Evolutionary conservation across 2,888 invertebrate genomes (phyloP).

Genomic region (Stomorhina lunata): DNA sequence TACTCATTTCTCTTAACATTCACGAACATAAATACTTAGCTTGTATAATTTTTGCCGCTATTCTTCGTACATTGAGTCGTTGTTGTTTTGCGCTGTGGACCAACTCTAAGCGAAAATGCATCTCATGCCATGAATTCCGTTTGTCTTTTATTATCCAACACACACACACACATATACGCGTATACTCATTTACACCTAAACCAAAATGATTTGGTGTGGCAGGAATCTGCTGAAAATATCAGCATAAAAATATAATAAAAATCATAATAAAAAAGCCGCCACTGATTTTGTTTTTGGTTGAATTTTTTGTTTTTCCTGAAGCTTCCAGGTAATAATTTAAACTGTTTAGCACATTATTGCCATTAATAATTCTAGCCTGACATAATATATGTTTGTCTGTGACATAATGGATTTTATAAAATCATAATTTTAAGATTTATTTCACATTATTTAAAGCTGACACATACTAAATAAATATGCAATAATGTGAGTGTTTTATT

Average conservation of each 20-base stretch:
- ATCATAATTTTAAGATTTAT: slow-evolving; percentile 5
- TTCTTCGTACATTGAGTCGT: neutral
- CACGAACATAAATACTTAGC: slow-evolving; percentile 13
- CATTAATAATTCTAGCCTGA: slow-evolving; percentile 37
- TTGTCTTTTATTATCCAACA: neutral
- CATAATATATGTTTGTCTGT: slow-evolving; percentile 13
- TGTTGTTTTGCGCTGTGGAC: slow-evolving; percentile 27
- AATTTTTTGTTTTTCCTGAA: neutral
- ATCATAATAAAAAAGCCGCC: slow-evolving; percentile 3
- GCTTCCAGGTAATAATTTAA: slow-evolving; percentile 44
- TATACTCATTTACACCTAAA: no score
- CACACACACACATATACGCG: neutral
- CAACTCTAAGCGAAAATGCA: slow-evolving; percentile 52
- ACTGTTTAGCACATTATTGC: slow-evolving; percentile 47
- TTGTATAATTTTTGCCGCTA: slow-evolving; percentile 4
- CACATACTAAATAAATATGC: neutral
- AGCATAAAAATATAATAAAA: slow-evolving; percentile 6
- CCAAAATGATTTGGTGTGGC: slow-evolving; percentile 2
- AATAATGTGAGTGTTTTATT: no score
- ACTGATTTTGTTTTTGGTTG: neutral
- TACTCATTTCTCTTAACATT: neutral
- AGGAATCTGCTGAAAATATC: slow-evolving; percentile 13
- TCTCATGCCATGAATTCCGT: slow-evolving; percentile 43
- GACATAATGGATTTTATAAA: slow-evolving; percentile 25
- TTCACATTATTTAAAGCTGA: neutral